Evolutionary conservation across 2,797 vertebrate species (phyloP).

Genomic region (Spondyliosoma cantharus): DNA sequence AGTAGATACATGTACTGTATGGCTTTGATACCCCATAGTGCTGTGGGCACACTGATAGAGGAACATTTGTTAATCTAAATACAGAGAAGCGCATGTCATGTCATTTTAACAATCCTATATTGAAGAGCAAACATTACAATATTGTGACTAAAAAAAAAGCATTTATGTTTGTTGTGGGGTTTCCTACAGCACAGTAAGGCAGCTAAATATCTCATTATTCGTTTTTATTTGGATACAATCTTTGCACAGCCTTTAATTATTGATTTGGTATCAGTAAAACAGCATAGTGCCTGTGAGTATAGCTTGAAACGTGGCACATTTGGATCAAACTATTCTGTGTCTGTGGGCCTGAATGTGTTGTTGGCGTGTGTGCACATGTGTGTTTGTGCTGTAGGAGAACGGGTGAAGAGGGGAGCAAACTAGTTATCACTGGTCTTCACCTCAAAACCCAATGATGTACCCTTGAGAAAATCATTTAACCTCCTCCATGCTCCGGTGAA

Average conservation of each 20-base stretch:
- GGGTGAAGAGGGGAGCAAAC: conserved; percentile 29
- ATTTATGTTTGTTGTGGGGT: not conserved
- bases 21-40: conserved; percentile 1
- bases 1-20: not conserved
- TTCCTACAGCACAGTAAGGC: not conserved
- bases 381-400: conserved; percentile 4
- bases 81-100: not conserved
- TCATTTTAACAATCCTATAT: conserved; percentile 3
- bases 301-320: not conserved
- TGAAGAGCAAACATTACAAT: not conserved
- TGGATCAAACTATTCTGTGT: not conserved
- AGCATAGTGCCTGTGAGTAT: not conserved
- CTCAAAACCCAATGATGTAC: conserved; percentile 45
- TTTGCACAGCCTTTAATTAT: not conserved
- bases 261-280: not conserved
- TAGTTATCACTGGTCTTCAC: conserved; percentile 46
- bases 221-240: not conserved
- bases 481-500: conserved; percentile 41
- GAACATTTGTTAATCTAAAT: not conserved
- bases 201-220: not conserved
- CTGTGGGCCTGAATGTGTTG: not conserved
- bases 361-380: not conserved
- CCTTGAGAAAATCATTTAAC: conserved; percentile 69
- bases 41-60: conserved; percentile 9
- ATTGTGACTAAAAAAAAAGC: not conserved